Evolutionary conservation across 2,888 invertebrate species (phyloP).

Genomic region (Hecatera dysodea): DNA sequence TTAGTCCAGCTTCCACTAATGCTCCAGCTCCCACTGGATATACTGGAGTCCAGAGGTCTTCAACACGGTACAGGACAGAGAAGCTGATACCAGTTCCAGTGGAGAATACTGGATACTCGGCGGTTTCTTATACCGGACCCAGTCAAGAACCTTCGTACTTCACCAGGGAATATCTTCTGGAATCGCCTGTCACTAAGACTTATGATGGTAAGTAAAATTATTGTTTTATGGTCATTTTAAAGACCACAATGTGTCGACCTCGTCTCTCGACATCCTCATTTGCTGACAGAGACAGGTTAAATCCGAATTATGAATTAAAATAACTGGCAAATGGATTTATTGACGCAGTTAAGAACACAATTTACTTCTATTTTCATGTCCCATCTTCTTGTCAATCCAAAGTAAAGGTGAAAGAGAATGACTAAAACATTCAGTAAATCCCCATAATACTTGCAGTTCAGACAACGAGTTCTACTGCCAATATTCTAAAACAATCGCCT

Average conservation of each 20-base stretch:
- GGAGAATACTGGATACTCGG: conserved; percentile 78
- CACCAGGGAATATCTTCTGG: conserved; percentile 87
- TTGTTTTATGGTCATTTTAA: neutral
- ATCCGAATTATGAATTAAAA: no score
- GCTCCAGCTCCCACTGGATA: conserved; percentile 45
- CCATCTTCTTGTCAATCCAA: no score
- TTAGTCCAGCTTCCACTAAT: conserved; percentile 21
- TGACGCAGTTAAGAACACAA: no score
- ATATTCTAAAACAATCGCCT: neutral
- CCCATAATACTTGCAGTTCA: no score
- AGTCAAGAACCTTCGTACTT: conserved; percentile 83
- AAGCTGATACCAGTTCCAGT: conserved; percentile 77
- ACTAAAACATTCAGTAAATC: no score
- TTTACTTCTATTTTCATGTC: no score
- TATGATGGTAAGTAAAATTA: conserved; percentile 81
- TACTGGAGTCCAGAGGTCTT: conserved; percentile 50
- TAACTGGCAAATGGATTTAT: no score
- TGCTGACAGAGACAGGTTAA: no score
- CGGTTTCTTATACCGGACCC: conserved; percentile 76
- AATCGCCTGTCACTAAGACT: conserved; percentile 86
- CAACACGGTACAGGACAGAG: conserved; percentile 60
- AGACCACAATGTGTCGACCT: no score
- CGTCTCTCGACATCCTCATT: no score
- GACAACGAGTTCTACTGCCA: no score
- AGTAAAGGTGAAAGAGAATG: no score